A percentile compares a stretch with the other conserved stretches of the same genome.
These are phyloP conservation scores for Eubucco bourcierii DNA, from an alignment of 2,113 vertebrate species.

Conservation along the genomic window DNA sequence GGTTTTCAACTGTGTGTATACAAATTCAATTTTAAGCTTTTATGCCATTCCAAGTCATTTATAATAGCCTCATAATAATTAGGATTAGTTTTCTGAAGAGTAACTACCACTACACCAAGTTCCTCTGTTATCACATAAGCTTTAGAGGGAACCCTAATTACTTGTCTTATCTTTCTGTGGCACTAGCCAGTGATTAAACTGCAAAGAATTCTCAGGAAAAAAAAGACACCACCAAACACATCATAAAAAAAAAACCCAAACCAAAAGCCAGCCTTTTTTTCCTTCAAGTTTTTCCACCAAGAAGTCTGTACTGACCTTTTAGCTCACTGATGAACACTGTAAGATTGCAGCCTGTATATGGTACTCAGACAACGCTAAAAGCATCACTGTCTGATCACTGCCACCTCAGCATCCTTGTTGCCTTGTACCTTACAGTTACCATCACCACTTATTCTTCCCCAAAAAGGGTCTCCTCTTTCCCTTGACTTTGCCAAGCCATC, in stretches of 20 bases:
- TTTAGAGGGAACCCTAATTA: constrained; percentile 31
- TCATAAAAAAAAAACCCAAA: no score
- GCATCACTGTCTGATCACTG: neutral
- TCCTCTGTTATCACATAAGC: neutral
- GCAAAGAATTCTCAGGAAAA: neutral
- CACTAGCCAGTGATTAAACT: constrained; percentile 36
- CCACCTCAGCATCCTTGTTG: neutral
- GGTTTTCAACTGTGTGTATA: constrained; percentile 51
- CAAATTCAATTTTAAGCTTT: constrained; percentile 59
- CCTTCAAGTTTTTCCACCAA: constrained; percentile 58
- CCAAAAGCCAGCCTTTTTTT: neutral
- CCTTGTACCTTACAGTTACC: neutral
- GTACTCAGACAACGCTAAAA: neutral
- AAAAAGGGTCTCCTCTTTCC: neutral
- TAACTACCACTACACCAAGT: constrained; percentile 32
- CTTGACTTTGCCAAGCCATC: neutral
- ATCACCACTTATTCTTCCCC: neutral
- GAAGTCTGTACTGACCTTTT: constrained; percentile 3
- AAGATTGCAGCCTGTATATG: accelerated
- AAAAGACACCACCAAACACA: neutral
- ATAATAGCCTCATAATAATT: neutral
- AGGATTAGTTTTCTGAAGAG: constrained; percentile 54
- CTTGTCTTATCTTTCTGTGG: constrained; percentile 31
- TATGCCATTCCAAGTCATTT: constrained; percentile 20
- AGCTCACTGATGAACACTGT: neutral